Conservation (phyloP, 2,888 invertebrate species). For the Leptopilina myrica region DNA sequence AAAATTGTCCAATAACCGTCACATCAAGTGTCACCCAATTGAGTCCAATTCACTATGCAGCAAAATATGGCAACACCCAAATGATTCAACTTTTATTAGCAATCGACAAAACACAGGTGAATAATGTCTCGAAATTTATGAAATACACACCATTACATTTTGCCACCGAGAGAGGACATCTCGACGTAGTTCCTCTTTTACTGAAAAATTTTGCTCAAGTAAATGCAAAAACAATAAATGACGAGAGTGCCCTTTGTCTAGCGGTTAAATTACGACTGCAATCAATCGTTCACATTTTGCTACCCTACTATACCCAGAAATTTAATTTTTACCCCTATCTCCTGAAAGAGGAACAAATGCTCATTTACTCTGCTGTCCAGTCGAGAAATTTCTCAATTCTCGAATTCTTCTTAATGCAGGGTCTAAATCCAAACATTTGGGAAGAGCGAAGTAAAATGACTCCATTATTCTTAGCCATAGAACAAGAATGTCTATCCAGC, state of each 20-base stretch:
- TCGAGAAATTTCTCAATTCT: neutral
- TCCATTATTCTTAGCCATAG: neutral
- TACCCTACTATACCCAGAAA: neutral
- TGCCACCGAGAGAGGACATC: neutral
- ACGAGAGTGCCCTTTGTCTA: slow-evolving; percentile 1
- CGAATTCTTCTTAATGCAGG: neutral
- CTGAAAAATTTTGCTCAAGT: neutral
- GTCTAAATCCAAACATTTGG: neutral
- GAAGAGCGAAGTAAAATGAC: neutral
- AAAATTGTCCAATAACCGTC: neutral
- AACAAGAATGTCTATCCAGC: neutral
- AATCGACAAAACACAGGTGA: neutral
- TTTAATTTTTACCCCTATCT: neutral
- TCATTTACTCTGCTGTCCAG: neutral
- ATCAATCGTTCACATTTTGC: neutral
- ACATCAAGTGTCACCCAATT: neutral
- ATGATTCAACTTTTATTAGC: neutral
- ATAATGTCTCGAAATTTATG: neutral
- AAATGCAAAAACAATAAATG: neutral
- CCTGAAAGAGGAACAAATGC: neutral
- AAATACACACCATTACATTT: neutral
- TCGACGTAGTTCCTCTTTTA: neutral
- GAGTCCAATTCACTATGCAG: neutral
- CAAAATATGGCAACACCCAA: neutral
- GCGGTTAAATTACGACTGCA: neutral